A percentile compares a stretch with the other conserved stretches of the same genome.
phyloP scores from a whole-genome alignment of 2,888 invertebrate genomes.

The Choreutis nemorana region DNA sequence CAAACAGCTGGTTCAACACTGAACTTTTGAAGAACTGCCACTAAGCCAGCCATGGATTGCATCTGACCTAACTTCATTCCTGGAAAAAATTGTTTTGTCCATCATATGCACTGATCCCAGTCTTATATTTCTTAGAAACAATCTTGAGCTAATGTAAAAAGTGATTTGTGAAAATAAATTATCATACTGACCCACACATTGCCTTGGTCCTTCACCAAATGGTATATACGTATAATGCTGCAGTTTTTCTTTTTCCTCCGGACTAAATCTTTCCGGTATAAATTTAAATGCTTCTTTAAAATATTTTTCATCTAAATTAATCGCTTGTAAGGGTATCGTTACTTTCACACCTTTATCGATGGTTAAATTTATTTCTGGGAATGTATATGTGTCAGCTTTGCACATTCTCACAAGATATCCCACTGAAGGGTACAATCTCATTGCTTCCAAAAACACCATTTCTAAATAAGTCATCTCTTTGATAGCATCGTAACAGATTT shows the following conservation, averaged over 20 bases:
- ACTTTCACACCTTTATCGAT: conserved; percentile 38
- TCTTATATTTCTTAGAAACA: not conserved
- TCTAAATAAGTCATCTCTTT: conserved; percentile 49
- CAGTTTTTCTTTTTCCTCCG: conserved; percentile 24
- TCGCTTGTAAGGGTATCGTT: conserved; percentile 42
- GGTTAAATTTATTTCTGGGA: conserved; percentile 40
- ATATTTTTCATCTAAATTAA: conserved; percentile 43
- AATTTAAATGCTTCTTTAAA: conserved; percentile 38
- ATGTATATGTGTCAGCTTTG: conserved; percentile 36
- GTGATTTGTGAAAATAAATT: not conserved
- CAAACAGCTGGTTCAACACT: conserved; percentile 36
- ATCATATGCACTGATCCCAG: conserved; percentile 2
- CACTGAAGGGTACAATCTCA: conserved; percentile 49
- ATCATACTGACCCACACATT: conserved; percentile 44
- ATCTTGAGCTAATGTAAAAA: not conserved
- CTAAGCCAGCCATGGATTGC: conserved; percentile 50
- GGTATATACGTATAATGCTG: conserved; percentile 39
- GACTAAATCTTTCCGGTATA: conserved; percentile 39
- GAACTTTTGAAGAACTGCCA: conserved; percentile 30
- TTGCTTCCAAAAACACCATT: conserved; percentile 44
- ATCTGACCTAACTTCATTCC: conserved; percentile 46
- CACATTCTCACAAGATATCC: conserved; percentile 42
- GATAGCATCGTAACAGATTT: conserved; percentile 42
- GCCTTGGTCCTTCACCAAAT: conserved; percentile 48
- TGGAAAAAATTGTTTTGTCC: conserved; percentile 16